Base-by-base conservation (phyloP, 1,140 invertebrate species). In the Drosophila sechellia region DNA sequence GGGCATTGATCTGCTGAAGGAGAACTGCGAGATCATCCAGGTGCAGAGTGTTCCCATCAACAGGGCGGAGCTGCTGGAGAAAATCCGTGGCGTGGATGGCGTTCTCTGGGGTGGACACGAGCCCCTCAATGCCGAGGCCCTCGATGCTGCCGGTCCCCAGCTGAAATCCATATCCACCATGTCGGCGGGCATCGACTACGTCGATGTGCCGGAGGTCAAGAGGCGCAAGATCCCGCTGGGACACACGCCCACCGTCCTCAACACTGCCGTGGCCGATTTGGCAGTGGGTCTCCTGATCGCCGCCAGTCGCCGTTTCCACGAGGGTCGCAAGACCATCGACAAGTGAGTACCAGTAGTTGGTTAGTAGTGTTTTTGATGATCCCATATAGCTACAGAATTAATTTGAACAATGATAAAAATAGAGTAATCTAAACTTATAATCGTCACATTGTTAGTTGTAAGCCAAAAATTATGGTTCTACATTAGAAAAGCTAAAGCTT, bases 241-340 rank as follows among this genome's bases (percentile, higher is more conserved):
- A 2, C 97, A 98, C 81, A 99, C 98, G 1, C 98, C 98, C 22
- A 95, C 95, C 80, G 96, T 98, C 11, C 93, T 99, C 35, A 98
- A 98, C 5, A 96, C 97, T 93, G 96, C 98, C 2, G 97, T 96
- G 20, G 97, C 98, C 15, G 98, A 99, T 93, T 93, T 98, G 31
- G 96, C 97, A 4, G 94, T 99, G 42, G 57, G 93, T 92, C 27
- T 92, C 2, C 49, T 92, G 25, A 77, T 92, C 0, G 89, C 91
- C 20, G 92, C 91, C 3, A 64, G 81, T n/a, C 79, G 98, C 68
- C 94, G 97, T 79, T 93, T 99, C 13, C 94, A 97, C 48, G 97
- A 98, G 94, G 96, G 96, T n/a, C 84, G 90, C 58, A 56, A 54
- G 39, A 90, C 84, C 64, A 92, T 92, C 45, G 90, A 91, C 31